Evolutionary conservation across 2,888 invertebrate genomes (phyloP).

Genomic region (Lottia gigantea): DNA sequence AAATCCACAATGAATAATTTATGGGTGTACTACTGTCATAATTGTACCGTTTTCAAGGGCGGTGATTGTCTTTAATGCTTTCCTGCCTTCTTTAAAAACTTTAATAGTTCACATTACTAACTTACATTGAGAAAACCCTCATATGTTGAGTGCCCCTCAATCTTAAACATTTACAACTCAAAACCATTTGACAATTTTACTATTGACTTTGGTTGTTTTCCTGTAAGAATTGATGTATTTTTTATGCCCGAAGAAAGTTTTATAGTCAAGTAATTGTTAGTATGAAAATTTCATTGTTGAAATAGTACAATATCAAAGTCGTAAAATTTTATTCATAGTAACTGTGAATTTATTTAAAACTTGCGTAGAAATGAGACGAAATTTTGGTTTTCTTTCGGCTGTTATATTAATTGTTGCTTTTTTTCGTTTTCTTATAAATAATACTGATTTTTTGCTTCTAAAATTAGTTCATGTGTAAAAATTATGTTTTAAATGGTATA

Average conservation of each 20-base stretch:
- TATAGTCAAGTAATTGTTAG: slow-evolving; percentile 7
- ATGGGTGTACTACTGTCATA: not conserved
- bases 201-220: not conserved
- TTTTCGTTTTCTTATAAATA: no score
- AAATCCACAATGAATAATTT: not conserved
- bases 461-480: no score
- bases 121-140: slow-evolving; percentile 5
- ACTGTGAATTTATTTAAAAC: no score
- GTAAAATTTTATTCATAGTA: no score
- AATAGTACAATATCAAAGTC: no score
- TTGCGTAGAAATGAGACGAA: no score
- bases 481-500: no score
- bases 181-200: not conserved
- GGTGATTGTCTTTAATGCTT: slow-evolving; percentile 3
- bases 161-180: slow-evolving; percentile 1
- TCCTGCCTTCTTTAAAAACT: not conserved
- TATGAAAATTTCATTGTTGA: not conserved
- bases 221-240: slow-evolving; percentile 6
- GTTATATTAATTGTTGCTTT: no score
- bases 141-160: not conserved
- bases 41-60: not conserved
- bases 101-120: not conserved
- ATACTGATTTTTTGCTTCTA: no score
- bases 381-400: no score
- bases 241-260: not conserved